Evolutionary conservation across 30 jellyfish, hydroid and myxozoan species (phyloP).

Genomic region (Morbakka virulenta): DNA sequence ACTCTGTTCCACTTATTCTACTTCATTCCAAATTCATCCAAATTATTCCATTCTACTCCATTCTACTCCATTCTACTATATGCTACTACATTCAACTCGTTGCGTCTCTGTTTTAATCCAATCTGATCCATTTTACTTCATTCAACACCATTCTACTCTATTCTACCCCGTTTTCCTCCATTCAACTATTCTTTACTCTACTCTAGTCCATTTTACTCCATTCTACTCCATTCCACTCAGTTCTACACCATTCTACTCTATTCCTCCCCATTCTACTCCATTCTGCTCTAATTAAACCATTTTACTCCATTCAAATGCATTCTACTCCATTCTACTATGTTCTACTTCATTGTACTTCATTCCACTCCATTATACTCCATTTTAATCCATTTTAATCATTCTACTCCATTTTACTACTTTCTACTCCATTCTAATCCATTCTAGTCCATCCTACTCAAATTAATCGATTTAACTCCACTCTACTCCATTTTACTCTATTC

Average conservation of each 20-base stretch:
- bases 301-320: not conserved
- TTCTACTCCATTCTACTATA: no score
- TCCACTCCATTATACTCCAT: not conserved
- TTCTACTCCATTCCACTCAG: no score
- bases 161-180: no score
- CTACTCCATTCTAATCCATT: not conserved
- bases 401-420: not conserved
- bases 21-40: no score
- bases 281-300: not conserved
- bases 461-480: not conserved
- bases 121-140: no score
- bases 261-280: not conserved
- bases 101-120: no score
- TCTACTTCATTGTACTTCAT: not conserved
- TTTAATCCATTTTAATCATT: not conserved
- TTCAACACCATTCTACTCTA: no score
- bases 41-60: no score
- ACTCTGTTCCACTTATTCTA: no score
- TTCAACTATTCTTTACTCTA: no score
- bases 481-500: not conserved
- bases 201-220: no score
- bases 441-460: not conserved
- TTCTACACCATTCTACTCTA: not conserved
- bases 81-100: no score
- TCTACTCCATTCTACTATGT: not conserved